phyloP scores from a whole-genome alignment of 1,140 invertebrate genomes.

The Galleria mellonella region DNA sequence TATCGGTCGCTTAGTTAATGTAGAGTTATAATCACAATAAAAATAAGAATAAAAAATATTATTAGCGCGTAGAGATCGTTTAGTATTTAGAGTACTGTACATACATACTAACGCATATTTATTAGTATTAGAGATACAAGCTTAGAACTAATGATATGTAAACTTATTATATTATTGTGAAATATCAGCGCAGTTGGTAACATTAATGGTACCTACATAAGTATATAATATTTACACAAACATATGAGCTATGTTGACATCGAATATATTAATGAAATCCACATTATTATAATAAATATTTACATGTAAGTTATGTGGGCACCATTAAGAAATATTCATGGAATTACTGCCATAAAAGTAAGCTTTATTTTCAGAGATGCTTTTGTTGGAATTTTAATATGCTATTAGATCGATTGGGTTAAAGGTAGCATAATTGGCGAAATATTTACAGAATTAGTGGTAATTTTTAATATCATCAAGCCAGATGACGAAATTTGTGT shows the following conservation, averaged over 20 bases:
- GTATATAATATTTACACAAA: too few species aligned
- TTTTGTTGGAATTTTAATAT: neutral
- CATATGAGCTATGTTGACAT: too few species aligned
- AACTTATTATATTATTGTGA: neutral
- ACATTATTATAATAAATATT: too few species aligned
- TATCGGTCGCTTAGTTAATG: neutral
- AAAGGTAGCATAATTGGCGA: too few species aligned
- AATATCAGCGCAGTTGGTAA: neutral
- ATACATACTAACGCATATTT: constrained; percentile 4
- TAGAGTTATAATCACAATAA: constrained; percentile 1
- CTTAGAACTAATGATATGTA: neutral
- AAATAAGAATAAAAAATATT: neutral
- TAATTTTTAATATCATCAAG: too few species aligned
- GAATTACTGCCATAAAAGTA: constrained; percentile 21
- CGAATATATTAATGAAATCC: too few species aligned
- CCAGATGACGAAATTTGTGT: neutral
- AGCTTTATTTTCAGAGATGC: constrained; percentile 19
- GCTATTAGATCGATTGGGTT: neutral
- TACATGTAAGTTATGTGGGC: constrained; percentile 1
- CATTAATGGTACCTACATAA: constrained; percentile 4
- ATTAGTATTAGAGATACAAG: constrained; percentile 4
- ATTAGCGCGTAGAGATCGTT: neutral
- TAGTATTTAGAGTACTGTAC: constrained; percentile 1
- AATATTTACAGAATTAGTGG: too few species aligned
- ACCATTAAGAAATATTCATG: constrained; percentile 6